Evolutionary conservation across 2,888 invertebrate genomes (phyloP), one percentile per base, ranked within the genome.

Genomic region (Ichneumoninae sp.): DNA sequence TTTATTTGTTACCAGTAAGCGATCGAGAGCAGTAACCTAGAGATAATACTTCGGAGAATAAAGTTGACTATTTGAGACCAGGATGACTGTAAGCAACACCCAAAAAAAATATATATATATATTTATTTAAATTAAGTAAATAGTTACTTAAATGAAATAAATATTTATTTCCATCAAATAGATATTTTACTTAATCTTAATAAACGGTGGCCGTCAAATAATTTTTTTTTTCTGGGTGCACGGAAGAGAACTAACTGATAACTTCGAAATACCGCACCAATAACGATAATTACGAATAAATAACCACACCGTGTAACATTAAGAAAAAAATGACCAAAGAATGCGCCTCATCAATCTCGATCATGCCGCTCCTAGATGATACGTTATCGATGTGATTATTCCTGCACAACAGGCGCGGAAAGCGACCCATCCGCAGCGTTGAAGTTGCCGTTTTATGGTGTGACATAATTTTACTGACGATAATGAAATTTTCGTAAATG

Each of bases 41-140:
- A 92, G 79, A 87, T 91, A 30, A 88, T 92, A 57, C 89, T 88
- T 22, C 91, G 92, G 92, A 91, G 91, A 80, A 89, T 92, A 84
- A 90, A 91, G 85, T 91, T 90, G 86, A 87, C 91, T 84, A 89
- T 90, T 78, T 89, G 89, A 86, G 89, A 92, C 76, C 86, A 91
- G 54, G 87, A 87, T 47, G 80, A 88, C 71, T 91, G 91, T 90
- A 78, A 69, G 82, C 22, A 0, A 36, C 30, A 3, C 30, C 22
- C 22, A 22, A 1, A 22, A 22, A 22, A 22, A 19, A 19, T 19
- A 19, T 19, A 19, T 19, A 19, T 19, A 19, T 19, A 19, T 22
- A 22, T 22, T 22, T 22, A 22, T 22, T 22, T 22, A 22, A 22
- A 22, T 22, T 22, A 22, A 22, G 22, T 22, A 22, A 22, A 22